Base-by-base conservation (phyloP, 2,797 vertebrate species). In the Sarcoramphus papa region DNA sequence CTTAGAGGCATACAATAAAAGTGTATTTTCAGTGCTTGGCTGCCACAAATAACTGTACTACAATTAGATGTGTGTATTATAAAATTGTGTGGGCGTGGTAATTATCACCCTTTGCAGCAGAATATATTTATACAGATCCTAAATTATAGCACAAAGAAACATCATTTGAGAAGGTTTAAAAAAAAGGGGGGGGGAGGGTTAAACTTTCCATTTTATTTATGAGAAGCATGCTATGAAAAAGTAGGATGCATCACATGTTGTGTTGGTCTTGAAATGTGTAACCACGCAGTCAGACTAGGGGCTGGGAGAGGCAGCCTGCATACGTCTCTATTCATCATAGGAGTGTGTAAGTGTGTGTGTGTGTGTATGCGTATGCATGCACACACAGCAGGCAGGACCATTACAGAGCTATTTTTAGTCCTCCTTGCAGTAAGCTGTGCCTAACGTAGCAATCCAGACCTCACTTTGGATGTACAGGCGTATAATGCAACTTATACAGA, bases 61-160 rank as follows among this genome's bases (percentile, higher is more conserved):
- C 95, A 97, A 97, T 97, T 97, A 97, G 95, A 95, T 88, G 91
- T 96, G 88, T 93, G 64, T 96, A 95, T 97, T 97, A 96, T 96
- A 97, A 96, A 96, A 95, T 88, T 72, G 89, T 87, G 96, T 86
- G 86, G 95, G 93, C 0, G 54, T 96, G 94, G 97, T 97, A 98
- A 98, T 97, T 97, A 98, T 97, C 93, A 95, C 95, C 92, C 88
- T 97, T 93, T 88, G 92, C 88, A 96, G 91, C 78, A 95, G 93
- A 93, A 97, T 96, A 84, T 97, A 97, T 97, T 98, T 97, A 97
- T 97, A 96, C 92, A 93, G 82, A 87, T 94, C 82, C 77, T 63
- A 97, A 98, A 98, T 97, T 97, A 95, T 76, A 96, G 91, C 95
- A 94, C 88, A 91, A 90, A 93, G 79, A 97, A 97, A 90, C 76